Evolutionary conservation across 2,888 invertebrate genomes (phyloP), one percentile per base, ranked within the genome.

Genomic region (Agriopis aurantiaria): DNA sequence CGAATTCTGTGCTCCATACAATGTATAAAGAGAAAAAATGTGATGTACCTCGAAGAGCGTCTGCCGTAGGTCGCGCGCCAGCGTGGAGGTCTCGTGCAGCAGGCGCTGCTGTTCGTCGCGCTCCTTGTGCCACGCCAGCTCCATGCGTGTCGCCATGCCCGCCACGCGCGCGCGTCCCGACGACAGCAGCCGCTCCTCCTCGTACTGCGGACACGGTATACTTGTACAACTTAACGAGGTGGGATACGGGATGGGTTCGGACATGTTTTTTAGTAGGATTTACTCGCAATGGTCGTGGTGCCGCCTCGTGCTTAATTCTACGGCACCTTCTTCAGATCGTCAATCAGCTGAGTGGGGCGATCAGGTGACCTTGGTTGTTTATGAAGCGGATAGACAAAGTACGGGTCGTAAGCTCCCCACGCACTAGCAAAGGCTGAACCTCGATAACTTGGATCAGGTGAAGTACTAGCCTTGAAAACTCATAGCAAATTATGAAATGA

Each of bases 71-170:
- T 98, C 98, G 71, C 98, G 95, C 0, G 98, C 98, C 71, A 98
- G 95, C 0, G 98, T 98, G 51, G 98, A 97, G 0, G 98, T 98
- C 92, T 98, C 98, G 85, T 98, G 98, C 45, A 98, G 91, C 51
- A 98, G 90, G n/a, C 98, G 95, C 79, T 98, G 98, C 82, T 98
- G 98, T 82, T 98, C 98, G 86, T 98, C 98, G 33, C 98, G 95
- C 88, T 98, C 98, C 86, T 98, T 98, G 83, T 98, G 98, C 98
- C 98, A 98, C 0, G 98, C 98, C 14, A 98, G 93, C 86, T 98
- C 98, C 95, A 98, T 96, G 64, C 97, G 96, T 1, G 98, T 97
- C 81, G 97, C 97, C 78, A 97, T 93, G 5, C 98, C 98, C 0
- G 97, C 97, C 74, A 98, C 97, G 83, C 98, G 97, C 0, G 97